Base-by-base conservation (phyloP, 35 echinoderm and acorn worm genomes). In the Lytechinus variegatus region DNA sequence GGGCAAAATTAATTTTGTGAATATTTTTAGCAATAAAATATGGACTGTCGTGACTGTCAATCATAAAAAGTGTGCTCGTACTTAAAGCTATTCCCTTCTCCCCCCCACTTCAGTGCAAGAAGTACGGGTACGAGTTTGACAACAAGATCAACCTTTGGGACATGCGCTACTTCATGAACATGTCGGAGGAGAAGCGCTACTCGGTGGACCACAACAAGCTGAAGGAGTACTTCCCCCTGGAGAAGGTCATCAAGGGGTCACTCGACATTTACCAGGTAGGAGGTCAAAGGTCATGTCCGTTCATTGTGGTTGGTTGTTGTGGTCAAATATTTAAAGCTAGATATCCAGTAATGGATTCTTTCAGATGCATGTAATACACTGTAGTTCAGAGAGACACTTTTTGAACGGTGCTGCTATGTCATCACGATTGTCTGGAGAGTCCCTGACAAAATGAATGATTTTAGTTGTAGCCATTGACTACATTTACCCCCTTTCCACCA, bases 101-200 rank as follows among this genome's bases (percentile, higher is more conserved):
- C 51, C 94, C 27, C 53, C 94, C 27, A 54, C 21, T 55, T 52
- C 91, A 99, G 98, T 98, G 98, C 96, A 92, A 98, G 66, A 95
- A 99, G 51, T 94, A 98, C 56, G 95, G 95, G 28, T 95, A 86
- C 56, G 27, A 66, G 0, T 95, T 95, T 72, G 97, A 99, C 86
- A 86, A 95, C 87, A 98, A 98, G 92, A 98, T 99, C 95, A 97
- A 98, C 92, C 87, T 97, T 13, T 99, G 98, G 98, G 98, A 99
- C 86, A 99, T 99, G 98, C 94, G 98, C 10, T 99, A 99, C 55
- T 99, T 96, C 95, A 99, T 99, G 98, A 99, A 97, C 94, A 99
- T 99, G 96, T 96, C 96, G 1, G 98, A 99, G 87, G 98, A 99
- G 66, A 95, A 87, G 52, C 87, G 95, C 92, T 99, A 99, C 86